Evolutionary conservation across 2,113 vertebrate species (phyloP).

Genomic region (Lethenteron camtschaticum): DNA sequence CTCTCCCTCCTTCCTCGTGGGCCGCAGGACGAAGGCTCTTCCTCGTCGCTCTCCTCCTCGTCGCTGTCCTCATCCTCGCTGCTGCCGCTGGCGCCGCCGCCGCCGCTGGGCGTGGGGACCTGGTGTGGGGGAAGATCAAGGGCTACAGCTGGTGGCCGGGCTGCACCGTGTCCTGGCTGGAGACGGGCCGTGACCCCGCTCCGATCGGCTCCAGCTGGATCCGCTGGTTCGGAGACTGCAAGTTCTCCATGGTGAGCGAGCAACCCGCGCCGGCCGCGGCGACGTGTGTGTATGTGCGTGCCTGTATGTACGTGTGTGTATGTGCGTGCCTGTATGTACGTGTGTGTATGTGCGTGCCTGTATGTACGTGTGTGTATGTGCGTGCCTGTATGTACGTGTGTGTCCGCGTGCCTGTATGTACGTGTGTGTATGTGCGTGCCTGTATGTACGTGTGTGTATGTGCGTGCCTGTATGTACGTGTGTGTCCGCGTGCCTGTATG

Average conservation of each 20-base stretch:
- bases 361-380: no score
- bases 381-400: background rate
- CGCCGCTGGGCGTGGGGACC: conserved; percentile 34
- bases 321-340: no score
- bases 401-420: background rate
- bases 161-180: conserved; percentile 65
- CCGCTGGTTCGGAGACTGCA: conserved; percentile 89
- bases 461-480: background rate
- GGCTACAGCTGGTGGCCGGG: conserved; percentile 94
- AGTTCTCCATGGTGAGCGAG: conserved; percentile 67
- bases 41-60: background rate
- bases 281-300: no score
- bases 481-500: background rate
- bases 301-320: no score
- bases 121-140: conserved; percentile 92
- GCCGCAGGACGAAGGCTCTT: background rate
- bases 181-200: conserved; percentile 55
- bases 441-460: background rate
- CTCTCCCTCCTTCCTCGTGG: background rate
- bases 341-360: no score
- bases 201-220: conserved; percentile 77
- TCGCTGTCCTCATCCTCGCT: background rate
- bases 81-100: background rate
- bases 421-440: background rate
- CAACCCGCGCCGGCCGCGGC: background rate